phyloP scores from a whole-genome alignment of 53 echinoderm and acorn worm species.

The Patiria pectinifera region DNA sequence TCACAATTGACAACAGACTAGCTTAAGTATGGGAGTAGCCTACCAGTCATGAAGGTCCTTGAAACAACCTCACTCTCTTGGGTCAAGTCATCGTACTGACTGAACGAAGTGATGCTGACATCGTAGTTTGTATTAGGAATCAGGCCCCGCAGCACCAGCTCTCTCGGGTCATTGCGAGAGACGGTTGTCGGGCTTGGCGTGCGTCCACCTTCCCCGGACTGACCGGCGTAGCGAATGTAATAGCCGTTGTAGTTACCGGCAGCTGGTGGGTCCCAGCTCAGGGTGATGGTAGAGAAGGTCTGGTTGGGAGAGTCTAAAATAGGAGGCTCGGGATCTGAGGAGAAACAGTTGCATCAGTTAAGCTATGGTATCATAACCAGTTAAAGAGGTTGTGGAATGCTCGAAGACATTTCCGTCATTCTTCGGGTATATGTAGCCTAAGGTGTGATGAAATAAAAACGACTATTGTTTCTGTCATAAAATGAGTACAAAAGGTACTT shows the following conservation, averaged over 20 bases:
- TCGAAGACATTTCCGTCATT: too few relatives aligned
- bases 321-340: constrained; percentile 45
- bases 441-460: too few relatives aligned
- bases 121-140: constrained; percentile 50
- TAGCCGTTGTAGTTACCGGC: constrained; percentile 63
- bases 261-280: constrained; percentile 52
- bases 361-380: background rate
- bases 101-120: constrained; percentile 66
- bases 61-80: background rate
- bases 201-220: constrained; percentile 46
- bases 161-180: constrained; percentile 46
- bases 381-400: too few relatives aligned
- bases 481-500: too few relatives aligned
- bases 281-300: constrained; percentile 62
- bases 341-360: background rate
- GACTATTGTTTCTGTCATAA: too few relatives aligned
- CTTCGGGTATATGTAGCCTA: too few relatives aligned
- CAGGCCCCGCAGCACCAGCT: constrained; percentile 72
- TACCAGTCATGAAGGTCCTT: constrained; percentile 38
- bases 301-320: constrained; percentile 4
- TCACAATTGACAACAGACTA: too few relatives aligned
- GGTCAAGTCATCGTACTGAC: constrained; percentile 55
- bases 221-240: constrained; percentile 7
- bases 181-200: constrained; percentile 46
- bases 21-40: background rate